Base-by-base conservation (phyloP, 2,797 vertebrate genomes). In the Schizothorax lantsangensis region DNA sequence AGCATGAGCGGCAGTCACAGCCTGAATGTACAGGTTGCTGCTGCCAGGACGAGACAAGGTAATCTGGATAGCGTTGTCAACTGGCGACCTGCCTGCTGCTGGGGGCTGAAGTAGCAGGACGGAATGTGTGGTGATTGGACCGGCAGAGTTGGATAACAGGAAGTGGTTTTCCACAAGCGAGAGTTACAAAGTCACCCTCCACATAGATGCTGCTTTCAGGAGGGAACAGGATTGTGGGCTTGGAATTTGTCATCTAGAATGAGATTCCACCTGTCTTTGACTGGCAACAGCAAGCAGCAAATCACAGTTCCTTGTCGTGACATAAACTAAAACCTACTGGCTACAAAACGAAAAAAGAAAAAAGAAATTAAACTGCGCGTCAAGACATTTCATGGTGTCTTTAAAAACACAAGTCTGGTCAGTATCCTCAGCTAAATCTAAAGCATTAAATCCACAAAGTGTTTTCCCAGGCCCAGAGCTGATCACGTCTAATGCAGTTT, bases 151-250 rank as follows among this genome's bases (percentile, higher is more conserved):
- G 92, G 75, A 95, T 92, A 59, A 81, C 5, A 0, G 95, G 95
- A 17, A 86, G 0, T 0, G 95, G 94, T 0, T 92, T 85, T 12
- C 95, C 95, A 0, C 91, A 96, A 80, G 92, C 93, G 77, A 96
- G 83, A 0, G 89, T 94, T 0, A 93, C 89, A 0, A 90, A 90
- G 81, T 91, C 91, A 4, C 94, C 94, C 0, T 88, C 87, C 2
- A 57, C 73, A 89, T 92, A 93, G 6, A 90, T 30, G 59, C n/a
- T 2, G 26, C 88, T 62, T 89, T 33, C 47, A 92, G 95, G 1
- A 92, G 83, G 6, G 92, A 93, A 64, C 66, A 92, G n/a, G 78
- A 94, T 93, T 21, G 93, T 74, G 2, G 95, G 95, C 86, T 91
- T 90, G 52, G 91, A 87, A 62, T 12, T 62, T 14, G 59, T n/a